Conservation (phyloP, 1,140 invertebrate genomes). For the Neomicropteryx cornuta region DNA sequence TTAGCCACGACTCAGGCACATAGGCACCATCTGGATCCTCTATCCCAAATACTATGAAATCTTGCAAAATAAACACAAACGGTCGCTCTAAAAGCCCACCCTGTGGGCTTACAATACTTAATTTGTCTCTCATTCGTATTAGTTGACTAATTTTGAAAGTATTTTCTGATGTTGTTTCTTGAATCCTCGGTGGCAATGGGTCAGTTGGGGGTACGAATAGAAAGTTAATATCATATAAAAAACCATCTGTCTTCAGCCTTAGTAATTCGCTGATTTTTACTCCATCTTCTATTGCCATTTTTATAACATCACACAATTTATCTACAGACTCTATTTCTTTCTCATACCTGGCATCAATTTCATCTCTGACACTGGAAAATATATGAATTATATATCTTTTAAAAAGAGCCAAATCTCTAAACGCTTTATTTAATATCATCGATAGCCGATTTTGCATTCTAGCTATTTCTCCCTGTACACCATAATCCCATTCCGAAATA, state of each 20-base stretch:
- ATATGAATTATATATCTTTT: constrained; percentile 26
- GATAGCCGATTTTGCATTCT: constrained; percentile 33
- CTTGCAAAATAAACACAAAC: constrained; percentile 45
- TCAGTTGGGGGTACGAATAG: constrained; percentile 18
- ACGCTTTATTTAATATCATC: constrained; percentile 26
- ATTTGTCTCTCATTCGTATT: constrained; percentile 31
- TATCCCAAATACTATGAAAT: constrained; percentile 36
- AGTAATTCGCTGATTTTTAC: constrained; percentile 31
- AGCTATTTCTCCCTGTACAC: constrained; percentile 38
- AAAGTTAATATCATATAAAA: constrained; percentile 31
- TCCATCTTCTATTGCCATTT: constrained; percentile 42
- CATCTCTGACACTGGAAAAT: constrained; percentile 32
- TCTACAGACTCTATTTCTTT: constrained; percentile 43
- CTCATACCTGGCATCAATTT: constrained; percentile 38
- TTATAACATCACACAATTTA: constrained; percentile 38
- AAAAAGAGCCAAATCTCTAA: constrained; percentile 34
- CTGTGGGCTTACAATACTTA: constrained; percentile 38
- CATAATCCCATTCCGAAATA: constrained; percentile 42
- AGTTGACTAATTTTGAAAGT: constrained; percentile 41
- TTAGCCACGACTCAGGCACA: constrained; percentile 40
- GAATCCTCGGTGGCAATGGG: constrained; percentile 12
- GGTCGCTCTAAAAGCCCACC: constrained; percentile 37
- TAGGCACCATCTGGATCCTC: constrained; percentile 31
- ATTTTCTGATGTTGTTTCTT: constrained; percentile 19
- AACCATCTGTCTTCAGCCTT: constrained; percentile 32